Conservation (phyloP, 1,140 invertebrate genomes). For the Agraylea sexmaculata region DNA sequence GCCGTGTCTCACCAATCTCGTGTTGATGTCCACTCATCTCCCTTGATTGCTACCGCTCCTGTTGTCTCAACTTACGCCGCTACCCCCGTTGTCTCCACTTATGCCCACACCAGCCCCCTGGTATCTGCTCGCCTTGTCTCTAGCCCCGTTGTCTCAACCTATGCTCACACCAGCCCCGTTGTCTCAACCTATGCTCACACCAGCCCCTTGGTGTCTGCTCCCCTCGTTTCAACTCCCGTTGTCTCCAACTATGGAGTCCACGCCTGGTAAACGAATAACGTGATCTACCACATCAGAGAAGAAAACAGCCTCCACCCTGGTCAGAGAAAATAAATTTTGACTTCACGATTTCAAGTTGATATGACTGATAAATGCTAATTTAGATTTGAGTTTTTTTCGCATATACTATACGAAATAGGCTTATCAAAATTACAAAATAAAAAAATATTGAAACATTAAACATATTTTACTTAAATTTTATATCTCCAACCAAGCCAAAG, state of each 20-base stretch:
- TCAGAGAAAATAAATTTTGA: no score
- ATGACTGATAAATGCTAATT: conserved; percentile 14
- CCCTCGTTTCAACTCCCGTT: conserved; percentile 14
- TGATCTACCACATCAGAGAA: conserved; percentile 8
- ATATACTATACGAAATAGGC: conserved; percentile 14
- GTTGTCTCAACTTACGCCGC: conserved; percentile 17
- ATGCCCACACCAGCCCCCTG: conserved; percentile 8
- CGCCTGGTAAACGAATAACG: conserved; percentile 14
- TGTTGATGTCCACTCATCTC: conserved; percentile 17
- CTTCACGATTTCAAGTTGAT: conserved; percentile 18
- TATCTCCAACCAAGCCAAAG: no score
- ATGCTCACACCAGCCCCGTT: conserved; percentile 14
- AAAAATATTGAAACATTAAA: conserved; percentile 12
- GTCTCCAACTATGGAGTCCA: conserved; percentile 18
- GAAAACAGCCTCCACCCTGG: background rate
- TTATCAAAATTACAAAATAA: conserved; percentile 17
- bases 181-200: conserved; percentile 8
- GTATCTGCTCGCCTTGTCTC: conserved; percentile 19
- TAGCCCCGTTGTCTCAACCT: conserved; percentile 20
- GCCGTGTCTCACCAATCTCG: conserved; percentile 20
- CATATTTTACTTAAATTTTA: conserved; percentile 7
- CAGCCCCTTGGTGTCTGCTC: conserved; percentile 12
- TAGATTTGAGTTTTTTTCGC: conserved; percentile 12
- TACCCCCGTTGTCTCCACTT: conserved; percentile 13
- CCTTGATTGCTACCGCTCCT: conserved; percentile 21